Base-by-base conservation (phyloP, 2,888 invertebrate species). In the Ferrisia virgata region DNA sequence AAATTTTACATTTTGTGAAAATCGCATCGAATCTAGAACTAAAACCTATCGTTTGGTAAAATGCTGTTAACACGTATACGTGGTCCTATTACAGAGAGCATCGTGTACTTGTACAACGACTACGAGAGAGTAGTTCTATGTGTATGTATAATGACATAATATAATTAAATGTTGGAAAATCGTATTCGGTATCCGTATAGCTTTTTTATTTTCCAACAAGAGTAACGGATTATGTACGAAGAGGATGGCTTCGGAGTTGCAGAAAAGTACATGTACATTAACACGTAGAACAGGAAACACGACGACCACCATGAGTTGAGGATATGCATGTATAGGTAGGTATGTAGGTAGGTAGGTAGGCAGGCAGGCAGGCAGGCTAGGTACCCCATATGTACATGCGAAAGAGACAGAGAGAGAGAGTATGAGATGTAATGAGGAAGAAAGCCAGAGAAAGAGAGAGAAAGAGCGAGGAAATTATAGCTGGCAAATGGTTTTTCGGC, bases 91-190 rank as follows among this genome's bases (percentile, higher is more conserved):
- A 40, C 9, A 9, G 40, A 40, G 5, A 9, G 18, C 4, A 47
- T 47, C 18, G n/a, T 18, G 18, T 28, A 64, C 11, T n/a, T n/a
- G 2, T 33, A n/a, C 25, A n/a, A 39, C 76, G 18, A 36, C n/a
- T n/a, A n/a, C n/a, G n/a, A n/a, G n/a, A n/a, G n/a, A n/a, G n/a
- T n/a, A n/a, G n/a, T n/a, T n/a, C n/a, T n/a, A n/a, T n/a, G n/a
- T n/a, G n/a, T n/a, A 13, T 22, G 25, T 40, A 40, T 64, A 58
- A 25, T 58, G 31, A 58, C 81, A 69, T 69, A 82, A 82, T 69
- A 36, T 69, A 64, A 82, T 82, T 82, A 82, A 82, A 82, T 13
- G 33, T 64, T 39, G 36, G 39, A 81, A 82, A 53, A 58, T 58
- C 15, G 58, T 39, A 33, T 43, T 47, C 47, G 18, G 1, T 2